Evolutionary conservation across 1,140 invertebrate species (phyloP).

Genomic region (Ceratina calcarata): DNA sequence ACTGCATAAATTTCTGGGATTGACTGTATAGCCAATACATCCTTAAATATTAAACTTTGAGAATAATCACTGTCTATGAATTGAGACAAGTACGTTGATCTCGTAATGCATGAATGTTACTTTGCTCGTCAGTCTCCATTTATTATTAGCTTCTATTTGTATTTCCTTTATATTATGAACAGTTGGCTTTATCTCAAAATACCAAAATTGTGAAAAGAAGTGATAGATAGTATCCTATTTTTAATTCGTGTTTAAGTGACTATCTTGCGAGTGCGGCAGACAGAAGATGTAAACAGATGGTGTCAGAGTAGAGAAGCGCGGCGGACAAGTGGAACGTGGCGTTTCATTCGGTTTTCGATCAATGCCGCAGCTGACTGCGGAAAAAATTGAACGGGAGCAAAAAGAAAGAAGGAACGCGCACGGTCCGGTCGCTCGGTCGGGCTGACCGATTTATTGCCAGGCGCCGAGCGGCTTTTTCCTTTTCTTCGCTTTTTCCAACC

Average conservation of each 20-base stretch:
- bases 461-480: conserved; percentile 49
- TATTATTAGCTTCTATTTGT: no score
- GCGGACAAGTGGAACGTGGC: conserved; percentile 31
- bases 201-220: background rate
- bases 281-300: conserved; percentile 29
- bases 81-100: no score
- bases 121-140: no score
- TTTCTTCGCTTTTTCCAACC: conserved; percentile 53
- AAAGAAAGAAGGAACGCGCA: conserved; percentile 41
- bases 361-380: conserved; percentile 61
- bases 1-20: no score
- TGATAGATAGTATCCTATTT: background rate
- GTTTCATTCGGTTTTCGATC: conserved; percentile 63
- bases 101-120: no score
- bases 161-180: no score
- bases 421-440: conserved; percentile 31
- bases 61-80: no score
- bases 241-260: background rate
- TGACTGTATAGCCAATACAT: no score
- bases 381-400: conserved; percentile 60
- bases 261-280: background rate
- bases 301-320: conserved; percentile 20
- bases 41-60: no score
- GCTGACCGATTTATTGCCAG: conserved; percentile 66
- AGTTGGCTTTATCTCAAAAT: no score